Conservation (phyloP, 1,140 invertebrate species). For the Trichogramma pretiosum region DNA sequence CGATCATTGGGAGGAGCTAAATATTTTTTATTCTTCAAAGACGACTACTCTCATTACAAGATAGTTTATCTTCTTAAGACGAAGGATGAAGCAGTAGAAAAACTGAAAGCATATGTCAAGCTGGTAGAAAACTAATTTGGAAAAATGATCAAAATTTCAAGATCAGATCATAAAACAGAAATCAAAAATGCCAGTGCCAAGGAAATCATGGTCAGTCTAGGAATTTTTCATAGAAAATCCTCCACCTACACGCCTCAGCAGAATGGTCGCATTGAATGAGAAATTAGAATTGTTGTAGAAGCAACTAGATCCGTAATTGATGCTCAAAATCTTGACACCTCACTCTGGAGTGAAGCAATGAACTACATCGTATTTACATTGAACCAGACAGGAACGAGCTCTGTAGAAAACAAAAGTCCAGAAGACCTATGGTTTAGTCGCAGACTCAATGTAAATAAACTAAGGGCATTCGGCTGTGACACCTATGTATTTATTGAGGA, state of each 20-base stretch:
- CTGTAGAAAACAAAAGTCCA: conserved; percentile 14
- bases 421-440: conserved; percentile 22
- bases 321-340: conserved; percentile 14
- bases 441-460: conserved; percentile 12
- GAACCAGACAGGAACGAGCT: conserved; percentile 23
- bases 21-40: neutral
- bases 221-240: conserved; percentile 21
- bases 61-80: neutral
- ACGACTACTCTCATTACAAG: neutral
- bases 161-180: neutral
- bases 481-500: conserved; percentile 19
- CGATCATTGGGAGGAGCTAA: conserved; percentile 13
- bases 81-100: neutral
- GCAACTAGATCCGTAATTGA: conserved; percentile 24
- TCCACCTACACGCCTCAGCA: conserved; percentile 33
- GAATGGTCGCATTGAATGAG: conserved; percentile 36
- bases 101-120: neutral
- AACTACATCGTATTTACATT: conserved; percentile 22
- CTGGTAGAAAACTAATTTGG: neutral
- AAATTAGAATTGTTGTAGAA: conserved; percentile 35
- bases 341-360: conserved; percentile 12
- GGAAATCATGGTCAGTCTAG: conserved; percentile 18
- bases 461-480: conserved; percentile 21
- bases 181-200: neutral
- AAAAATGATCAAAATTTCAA: neutral